Percentiles rank a stretch among this genome's conserved stretches.
phyloP scores from a whole-genome alignment of 2,888 invertebrate species.

The Acrocyrtus sp. region DNA sequence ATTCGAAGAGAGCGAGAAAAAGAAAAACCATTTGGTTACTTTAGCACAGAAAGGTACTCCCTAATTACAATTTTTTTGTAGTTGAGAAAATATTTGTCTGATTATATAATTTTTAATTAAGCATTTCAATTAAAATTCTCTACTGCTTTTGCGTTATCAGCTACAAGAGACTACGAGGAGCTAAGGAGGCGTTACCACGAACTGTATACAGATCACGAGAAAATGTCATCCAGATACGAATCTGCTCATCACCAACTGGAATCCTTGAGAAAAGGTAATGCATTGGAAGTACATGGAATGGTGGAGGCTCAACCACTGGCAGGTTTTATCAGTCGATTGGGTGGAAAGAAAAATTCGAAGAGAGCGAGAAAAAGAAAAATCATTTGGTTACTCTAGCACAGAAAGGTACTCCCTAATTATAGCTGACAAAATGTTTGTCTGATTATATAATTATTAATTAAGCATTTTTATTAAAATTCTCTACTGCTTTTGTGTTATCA shows the following conservation, averaged over 20 bases:
- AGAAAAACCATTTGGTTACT: conserved; percentile 74
- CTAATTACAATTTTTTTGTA: conserved; percentile 9
- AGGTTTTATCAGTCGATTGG: conserved; percentile 55
- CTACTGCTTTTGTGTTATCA: conserved; percentile 66
- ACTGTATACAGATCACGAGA: conserved; percentile 71
- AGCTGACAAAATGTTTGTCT: too few species aligned
- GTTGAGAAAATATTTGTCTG: too few species aligned
- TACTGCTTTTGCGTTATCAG: conserved; percentile 67
- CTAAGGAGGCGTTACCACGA: conserved; percentile 73
- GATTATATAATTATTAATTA: background rate
- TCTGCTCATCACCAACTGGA: conserved; percentile 59
- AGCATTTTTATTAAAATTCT: background rate
- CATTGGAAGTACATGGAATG: conserved; percentile 30
- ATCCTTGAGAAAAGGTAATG: background rate
- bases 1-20: conserved; percentile 78
- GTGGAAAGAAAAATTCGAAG: conserved; percentile 79
- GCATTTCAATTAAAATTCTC: conserved; percentile 8
- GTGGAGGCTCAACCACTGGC: conserved; percentile 5
- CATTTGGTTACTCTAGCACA: conserved; percentile 75
- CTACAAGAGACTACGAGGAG: conserved; percentile 73
- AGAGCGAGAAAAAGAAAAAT: conserved; percentile 77
- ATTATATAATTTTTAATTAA: background rate
- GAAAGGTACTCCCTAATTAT: conserved; percentile 71
- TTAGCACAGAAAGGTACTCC: conserved; percentile 77
- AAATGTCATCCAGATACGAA: conserved; percentile 73